A percentile compares a stretch with the other conserved stretches of the same genome.
These are phyloP conservation scores for Phrynosoma blainvillii DNA, from an alignment of 2,113 vertebrate species.

Conservation along the genomic window DNA sequence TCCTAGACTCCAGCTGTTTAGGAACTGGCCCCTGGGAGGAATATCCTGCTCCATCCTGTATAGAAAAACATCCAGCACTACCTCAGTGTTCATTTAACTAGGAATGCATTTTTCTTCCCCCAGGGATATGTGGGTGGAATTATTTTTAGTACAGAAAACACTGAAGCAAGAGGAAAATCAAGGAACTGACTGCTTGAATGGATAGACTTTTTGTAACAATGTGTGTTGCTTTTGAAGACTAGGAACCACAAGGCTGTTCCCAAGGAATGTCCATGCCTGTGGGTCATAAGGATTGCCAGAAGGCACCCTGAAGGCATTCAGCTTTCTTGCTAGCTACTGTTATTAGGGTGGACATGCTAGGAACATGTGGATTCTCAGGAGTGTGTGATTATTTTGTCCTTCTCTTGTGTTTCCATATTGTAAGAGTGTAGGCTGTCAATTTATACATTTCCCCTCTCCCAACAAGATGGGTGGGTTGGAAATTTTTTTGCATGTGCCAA, in stretches of 20 bases:
- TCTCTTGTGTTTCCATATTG: not conserved
- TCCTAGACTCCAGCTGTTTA: not conserved
- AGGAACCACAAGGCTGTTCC: not conserved
- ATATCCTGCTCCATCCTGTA: not conserved
- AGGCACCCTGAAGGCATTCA: not conserved
- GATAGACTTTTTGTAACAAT: not conserved
- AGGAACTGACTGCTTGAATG: not conserved
- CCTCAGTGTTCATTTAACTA: not conserved
- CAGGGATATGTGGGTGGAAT: not conserved
- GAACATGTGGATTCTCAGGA: not conserved
- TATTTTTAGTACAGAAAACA: not conserved
- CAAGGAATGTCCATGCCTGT: not conserved
- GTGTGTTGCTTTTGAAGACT: not conserved
- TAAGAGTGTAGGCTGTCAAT: too few species aligned
- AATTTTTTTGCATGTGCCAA: too few species aligned
- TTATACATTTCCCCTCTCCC: too few species aligned
- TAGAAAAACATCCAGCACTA: not conserved
- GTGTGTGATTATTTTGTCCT: not conserved
- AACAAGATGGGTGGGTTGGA: too few species aligned
- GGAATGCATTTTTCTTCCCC: not conserved
- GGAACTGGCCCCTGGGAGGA: not conserved
- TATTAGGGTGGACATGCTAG: not conserved
- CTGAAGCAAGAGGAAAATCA: not conserved
- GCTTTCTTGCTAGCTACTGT: not conserved
- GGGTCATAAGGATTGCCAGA: not conserved